Evolutionary conservation across 2,113 vertebrate species (phyloP).

Genomic region (Rhineura floridana): DNA sequence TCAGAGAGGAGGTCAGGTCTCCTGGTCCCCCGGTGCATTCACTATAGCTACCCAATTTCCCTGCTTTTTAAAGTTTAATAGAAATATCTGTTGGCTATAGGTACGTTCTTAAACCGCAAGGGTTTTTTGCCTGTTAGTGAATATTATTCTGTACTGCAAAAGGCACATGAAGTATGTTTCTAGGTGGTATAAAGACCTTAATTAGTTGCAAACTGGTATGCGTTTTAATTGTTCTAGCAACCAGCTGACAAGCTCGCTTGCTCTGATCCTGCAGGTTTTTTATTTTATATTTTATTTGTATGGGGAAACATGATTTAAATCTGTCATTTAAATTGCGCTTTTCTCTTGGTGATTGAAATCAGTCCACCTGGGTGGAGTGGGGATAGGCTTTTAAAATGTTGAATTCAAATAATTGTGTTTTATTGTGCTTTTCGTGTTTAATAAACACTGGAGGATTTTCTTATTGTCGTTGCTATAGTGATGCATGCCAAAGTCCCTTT

Average conservation of each 20-base stretch:
- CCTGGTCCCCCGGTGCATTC: too few relatives aligned
- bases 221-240: not conserved
- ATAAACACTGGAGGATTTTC: not conserved
- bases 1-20: too few relatives aligned
- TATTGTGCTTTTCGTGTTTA: constrained; percentile 3
- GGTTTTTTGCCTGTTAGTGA: not conserved
- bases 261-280: too few relatives aligned
- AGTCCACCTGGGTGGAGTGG: not conserved
- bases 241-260: not conserved
- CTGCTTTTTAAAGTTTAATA: too few relatives aligned
- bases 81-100: too few relatives aligned
- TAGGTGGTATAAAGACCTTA: not conserved
- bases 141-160: not conserved
- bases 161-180: not conserved
- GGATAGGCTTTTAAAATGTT: not conserved
- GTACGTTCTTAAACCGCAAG: too few relatives aligned
- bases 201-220: not conserved
- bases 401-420: not conserved
- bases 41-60: too few relatives aligned
- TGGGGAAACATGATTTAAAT: not conserved
- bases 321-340: not conserved
- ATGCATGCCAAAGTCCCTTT: not conserved
- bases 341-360: not conserved
- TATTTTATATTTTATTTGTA: too few relatives aligned
- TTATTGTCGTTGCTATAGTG: constrained; percentile 16